phyloP scores from a whole-genome alignment of 2,113 vertebrate genomes.

The Dolichotis patagonum region DNA sequence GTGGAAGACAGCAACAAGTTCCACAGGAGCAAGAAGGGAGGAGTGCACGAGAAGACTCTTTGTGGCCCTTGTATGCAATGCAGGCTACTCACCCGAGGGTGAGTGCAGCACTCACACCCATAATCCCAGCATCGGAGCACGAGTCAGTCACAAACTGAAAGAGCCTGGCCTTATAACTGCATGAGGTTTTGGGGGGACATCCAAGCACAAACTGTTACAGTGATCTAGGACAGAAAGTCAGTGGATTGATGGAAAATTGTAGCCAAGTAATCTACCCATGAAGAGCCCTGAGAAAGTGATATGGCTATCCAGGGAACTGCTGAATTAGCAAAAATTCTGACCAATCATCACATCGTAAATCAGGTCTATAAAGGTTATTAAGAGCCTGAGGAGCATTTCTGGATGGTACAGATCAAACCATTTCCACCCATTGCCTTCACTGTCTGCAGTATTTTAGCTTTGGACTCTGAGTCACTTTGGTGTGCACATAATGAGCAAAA shows the following conservation, averaged over 20 bases:
- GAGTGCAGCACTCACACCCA: too few species aligned
- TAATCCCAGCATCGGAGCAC: too few species aligned
- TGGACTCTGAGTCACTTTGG: not conserved
- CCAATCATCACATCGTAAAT: not conserved
- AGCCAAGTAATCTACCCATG: not conserved
- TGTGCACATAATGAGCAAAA: not conserved
- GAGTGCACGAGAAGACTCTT: too few species aligned
- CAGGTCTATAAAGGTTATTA: not conserved
- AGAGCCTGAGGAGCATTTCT: not conserved
- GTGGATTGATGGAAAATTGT: not conserved
- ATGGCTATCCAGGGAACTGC: not conserved
- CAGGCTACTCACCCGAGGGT: too few species aligned
- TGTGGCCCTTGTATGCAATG: too few species aligned
- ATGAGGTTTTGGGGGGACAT: too few species aligned
- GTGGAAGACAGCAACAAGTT: too few species aligned
- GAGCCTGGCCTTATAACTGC: too few species aligned
- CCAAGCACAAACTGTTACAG: too few species aligned
- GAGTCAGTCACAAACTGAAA: too few species aligned
- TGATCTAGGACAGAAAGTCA: not conserved
- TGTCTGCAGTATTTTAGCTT: fast-evolving
- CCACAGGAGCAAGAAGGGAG: too few species aligned
- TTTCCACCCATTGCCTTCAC: fast-evolving
- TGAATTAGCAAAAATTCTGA: not conserved
- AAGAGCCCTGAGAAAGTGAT: not conserved
- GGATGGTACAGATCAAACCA: too few species aligned